Evolutionary conservation across 2,113 vertebrate genomes (phyloP).

Genomic region (Eublepharis macularius): DNA sequence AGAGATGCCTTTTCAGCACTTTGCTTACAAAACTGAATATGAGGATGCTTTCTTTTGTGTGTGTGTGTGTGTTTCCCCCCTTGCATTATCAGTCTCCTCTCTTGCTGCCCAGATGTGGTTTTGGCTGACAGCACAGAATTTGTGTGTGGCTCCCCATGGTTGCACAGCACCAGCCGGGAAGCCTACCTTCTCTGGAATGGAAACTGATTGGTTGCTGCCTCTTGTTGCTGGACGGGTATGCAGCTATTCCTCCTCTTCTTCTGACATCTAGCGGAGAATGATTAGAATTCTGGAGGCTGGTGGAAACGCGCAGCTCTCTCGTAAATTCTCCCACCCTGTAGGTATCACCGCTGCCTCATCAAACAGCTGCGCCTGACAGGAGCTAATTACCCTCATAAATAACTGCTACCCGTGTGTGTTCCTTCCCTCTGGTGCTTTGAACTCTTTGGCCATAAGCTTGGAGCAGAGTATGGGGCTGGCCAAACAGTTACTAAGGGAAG

Average conservation of each 20-base stretch:
- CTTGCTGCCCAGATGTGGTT: neutral
- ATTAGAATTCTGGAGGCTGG: neutral
- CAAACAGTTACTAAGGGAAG: neutral
- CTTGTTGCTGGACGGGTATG: neutral
- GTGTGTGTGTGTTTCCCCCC: too few relatives aligned
- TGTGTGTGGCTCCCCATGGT: neutral
- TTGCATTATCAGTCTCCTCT: neutral
- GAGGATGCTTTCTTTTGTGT: neutral
- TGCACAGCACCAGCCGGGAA: slow-evolving; percentile 2
- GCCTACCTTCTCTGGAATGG: neutral
- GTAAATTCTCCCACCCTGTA: neutral
- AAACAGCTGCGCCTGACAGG: neutral
- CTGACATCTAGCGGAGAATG: neutral
- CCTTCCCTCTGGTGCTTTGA: neutral
- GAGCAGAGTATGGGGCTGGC: neutral
- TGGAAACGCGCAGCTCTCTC: too few relatives aligned
- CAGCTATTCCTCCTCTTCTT: neutral
- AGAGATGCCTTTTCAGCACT: neutral
- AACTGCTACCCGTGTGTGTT: neutral
- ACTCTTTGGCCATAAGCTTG: neutral
- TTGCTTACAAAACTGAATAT: neutral
- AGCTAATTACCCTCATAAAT: neutral
- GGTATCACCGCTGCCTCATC: neutral
- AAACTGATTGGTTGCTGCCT: slow-evolving; percentile 1
- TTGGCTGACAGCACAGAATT: neutral